Base-by-base conservation (phyloP, 2,113 vertebrate genomes). In the Pomatostomus ruficeps region DNA sequence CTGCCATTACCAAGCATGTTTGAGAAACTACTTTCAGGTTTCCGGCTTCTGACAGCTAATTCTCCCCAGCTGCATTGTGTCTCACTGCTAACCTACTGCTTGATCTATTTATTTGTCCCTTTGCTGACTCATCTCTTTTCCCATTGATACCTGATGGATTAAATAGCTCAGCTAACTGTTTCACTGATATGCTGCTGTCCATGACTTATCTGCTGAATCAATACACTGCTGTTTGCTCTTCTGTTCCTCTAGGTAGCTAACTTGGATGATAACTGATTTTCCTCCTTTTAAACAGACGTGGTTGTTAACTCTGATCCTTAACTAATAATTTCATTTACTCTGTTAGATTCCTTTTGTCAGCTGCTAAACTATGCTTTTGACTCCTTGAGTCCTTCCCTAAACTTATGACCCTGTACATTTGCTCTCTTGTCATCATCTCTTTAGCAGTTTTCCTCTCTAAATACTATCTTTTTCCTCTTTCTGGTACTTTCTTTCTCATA, bases 81-180 rank as follows among this genome's bases (percentile, higher is more conserved):
- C 29, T 82, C 36, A 48, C 21, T 0, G 0, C 26, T 95, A 85
- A 90, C 86, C 75, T 72, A 83, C 70, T 71, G 40, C n/a, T 73
- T 87, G 36, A 94, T 93, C 78, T 81, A 35, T 78, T 96, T 68
- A 82, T 85, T 72, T 93, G 85, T 58, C 52, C 76, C 51, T 92
- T 80, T 93, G 77, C 84, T 92, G 76, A 80, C 81, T 93, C 61
- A 31, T 68, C n/a, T 76, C 38, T 85, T 74, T 87, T 71, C 26
- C 31, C 49, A 45, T 51, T 72, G 46, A 91, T 42, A 71, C 18
- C 29, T 77, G 90, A 89, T 9, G 0, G 63, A 83, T 72, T 92
- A 89, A 93, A 82, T 79, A 78, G 80, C 38, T 81, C 51, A 7
- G 38, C 42, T 66, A 70, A 59, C 62, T 40, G 51, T 77, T 46